Evolutionary conservation across 1,140 invertebrate species (phyloP), one percentile per base, ranked within the genome.

Genomic region (Drosophila lacertosa): DNA sequence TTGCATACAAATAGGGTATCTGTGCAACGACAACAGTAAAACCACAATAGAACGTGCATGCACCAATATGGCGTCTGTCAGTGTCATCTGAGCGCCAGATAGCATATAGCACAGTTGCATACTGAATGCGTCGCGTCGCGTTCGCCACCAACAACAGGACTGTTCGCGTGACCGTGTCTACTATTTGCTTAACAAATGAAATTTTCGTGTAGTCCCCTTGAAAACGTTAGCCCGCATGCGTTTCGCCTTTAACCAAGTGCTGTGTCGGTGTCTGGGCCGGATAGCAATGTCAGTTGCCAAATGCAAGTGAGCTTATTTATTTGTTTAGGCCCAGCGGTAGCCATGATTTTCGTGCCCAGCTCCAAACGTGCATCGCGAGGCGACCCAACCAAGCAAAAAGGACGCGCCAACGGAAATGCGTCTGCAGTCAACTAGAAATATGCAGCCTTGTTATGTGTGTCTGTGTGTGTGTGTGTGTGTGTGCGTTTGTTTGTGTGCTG

Each of bases 181-280:
- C 24, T 82, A 82, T 88, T 88, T 88, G 74, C 82, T 79, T 76
- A 88, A 82, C 82, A 88, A 88, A 88, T 88, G 82, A 88, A 88
- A 88, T 70, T 88, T 88, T 88, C 78, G 80, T 88, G 82, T 82
- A 75, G 60, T 60, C 44, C 58, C 60, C 44, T 18, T 39, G 15
- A 35, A 65, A 65, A 57, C 47, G 62, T 57, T 24, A 29, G 16
- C 20, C 48, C 45, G 24, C 37, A 22, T 10, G 10, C 33, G 22
- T 13, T 13, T 22, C n/a, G 15, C 33, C 15, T 1, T 6, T 15
- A 24, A 10, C 22, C 10, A 7, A 13, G 51, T 9, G 15, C 44
- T 10, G 18, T 16, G 50, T 20, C 15, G 57, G 22, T 47, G 66
- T 63, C 64, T 68, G 57, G 71, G 47, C 75, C 65, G 80, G 62